A percentile compares a stretch with the other conserved stretches of the same genome.
Conservation (phyloP, 2,888 invertebrate genomes). For the Polydrusus cervinus region DNA sequence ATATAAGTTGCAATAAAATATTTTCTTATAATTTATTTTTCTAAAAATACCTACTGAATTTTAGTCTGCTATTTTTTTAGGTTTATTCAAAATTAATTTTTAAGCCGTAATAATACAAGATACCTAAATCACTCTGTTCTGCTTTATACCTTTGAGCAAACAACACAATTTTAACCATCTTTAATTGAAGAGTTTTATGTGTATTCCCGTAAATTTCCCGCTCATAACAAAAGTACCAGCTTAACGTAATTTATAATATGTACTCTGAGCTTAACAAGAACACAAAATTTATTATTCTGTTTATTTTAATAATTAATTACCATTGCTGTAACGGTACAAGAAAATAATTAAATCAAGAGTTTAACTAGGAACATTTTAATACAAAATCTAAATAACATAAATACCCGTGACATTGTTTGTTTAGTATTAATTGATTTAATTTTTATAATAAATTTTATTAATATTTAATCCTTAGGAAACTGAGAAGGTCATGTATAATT, state of each 20-base stretch:
- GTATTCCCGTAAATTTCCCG: conserved; percentile 50
- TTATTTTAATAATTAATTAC: conserved; percentile 56
- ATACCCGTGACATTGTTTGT: conserved; percentile 12
- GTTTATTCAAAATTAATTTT: too few species aligned
- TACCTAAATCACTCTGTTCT: neutral
- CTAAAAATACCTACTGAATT: too few species aligned
- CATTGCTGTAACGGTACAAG: conserved; percentile 51
- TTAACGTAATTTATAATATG: conserved; percentile 54
- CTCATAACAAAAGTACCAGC: conserved; percentile 50
- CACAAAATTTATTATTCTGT: conserved; percentile 55
- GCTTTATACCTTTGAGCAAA: conserved; percentile 37
- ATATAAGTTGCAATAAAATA: too few species aligned
- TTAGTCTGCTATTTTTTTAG: too few species aligned
- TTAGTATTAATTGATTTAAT: neutral
- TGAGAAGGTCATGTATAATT: too few species aligned
- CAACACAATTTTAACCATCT: conserved; percentile 39
- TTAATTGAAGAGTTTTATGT: conserved; percentile 50
- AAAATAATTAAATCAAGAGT: conserved; percentile 52
- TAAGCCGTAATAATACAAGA: neutral
- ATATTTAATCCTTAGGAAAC: too few species aligned
- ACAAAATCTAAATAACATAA: conserved; percentile 37
- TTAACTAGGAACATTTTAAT: conserved; percentile 48
- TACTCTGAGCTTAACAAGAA: conserved; percentile 52
- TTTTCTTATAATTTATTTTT: neutral
- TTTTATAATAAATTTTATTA: too few species aligned